Base-by-base conservation (phyloP, 2,113 vertebrate genomes). In the Corythornis vintsioides region DNA sequence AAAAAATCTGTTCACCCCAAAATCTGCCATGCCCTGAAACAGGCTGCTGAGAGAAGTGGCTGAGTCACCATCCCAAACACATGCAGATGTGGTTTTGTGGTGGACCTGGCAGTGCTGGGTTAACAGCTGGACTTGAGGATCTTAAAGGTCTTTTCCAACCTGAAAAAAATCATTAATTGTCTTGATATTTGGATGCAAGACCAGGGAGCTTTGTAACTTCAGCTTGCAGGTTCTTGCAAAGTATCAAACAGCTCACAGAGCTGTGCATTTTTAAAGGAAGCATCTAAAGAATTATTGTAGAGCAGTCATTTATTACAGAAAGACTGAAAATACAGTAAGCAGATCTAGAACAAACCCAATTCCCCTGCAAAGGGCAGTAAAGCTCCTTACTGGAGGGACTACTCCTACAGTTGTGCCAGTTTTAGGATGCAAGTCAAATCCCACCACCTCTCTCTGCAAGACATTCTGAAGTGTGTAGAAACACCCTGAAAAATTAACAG, bases 131-230 rank as follows among this genome's bases (percentile, higher is more conserved):
- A 19, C 56, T 59, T 29, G 26, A 53, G 9, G 50, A 53, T 26
- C 26, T 16, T 29, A 29, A 53, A 53, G 25, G 26, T 29, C 52
- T 29, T 53, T 53, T 53, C 26, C 26, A 28, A 29, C 14, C 26
- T 29, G 14, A 53, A 33, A 19, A 20, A 59, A 14, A 33, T n/a
- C 14, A 33, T 33, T 7, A 59, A 59, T 82, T 82, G 40, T 42
- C 72, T 8, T 50, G 64, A 20, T 35, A 57, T 4, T 26, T 90
- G 35, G 24, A 66, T 73, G 26, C 31, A 83, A 56, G 17, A 79
- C 14, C 26, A 10, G 17, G 26, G n/a, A 63, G 5, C 11, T 57
- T 55, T 0, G 0, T 40, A 57, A 63, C 63, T 45, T 5, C 59
- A 66, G 15, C 4, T 83, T 57, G 38, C 33, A 45, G 38, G 66